Conservation (phyloP, 1,140 invertebrate species). For the Maconellicoccus hirsutus region DNA sequence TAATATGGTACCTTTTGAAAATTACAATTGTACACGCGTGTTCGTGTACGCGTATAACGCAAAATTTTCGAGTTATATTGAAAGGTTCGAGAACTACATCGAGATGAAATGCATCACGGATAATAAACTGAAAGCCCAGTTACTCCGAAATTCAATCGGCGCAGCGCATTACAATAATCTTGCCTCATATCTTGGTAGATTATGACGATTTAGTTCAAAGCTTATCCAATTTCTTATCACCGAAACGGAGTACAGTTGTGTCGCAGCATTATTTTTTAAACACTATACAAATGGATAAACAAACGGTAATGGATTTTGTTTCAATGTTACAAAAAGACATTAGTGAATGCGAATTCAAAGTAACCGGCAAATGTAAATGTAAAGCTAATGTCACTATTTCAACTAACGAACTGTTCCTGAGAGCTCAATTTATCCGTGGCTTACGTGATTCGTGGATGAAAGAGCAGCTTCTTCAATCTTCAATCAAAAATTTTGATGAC, state of each 20-base stretch:
- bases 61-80: not conserved
- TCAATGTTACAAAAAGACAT: slow-evolving; percentile 26
- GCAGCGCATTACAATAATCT: slow-evolving; percentile 1
- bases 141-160: slow-evolving; percentile 12
- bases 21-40: too few relatives aligned
- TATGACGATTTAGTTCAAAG: slow-evolving; percentile 25
- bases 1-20: not conserved
- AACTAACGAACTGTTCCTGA: slow-evolving; percentile 30
- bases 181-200: not conserved
- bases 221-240: slow-evolving; percentile 28
- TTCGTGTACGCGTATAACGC: slow-evolving; percentile 26
- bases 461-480: slow-evolving; percentile 29
- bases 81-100: slow-evolving; percentile 23
- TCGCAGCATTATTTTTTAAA: slow-evolving; percentile 31
- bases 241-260: slow-evolving; percentile 28
- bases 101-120: slow-evolving; percentile 11
- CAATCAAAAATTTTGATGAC: not conserved
- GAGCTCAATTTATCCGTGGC: slow-evolving; percentile 32
- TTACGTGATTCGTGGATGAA: slow-evolving; percentile 28
- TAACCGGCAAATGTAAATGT: not conserved
- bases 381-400: slow-evolving; percentile 26
- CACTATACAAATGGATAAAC: slow-evolving; percentile 29
- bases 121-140: not conserved
- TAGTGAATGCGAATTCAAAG: slow-evolving; percentile 27
- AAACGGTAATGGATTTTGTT: slow-evolving; percentile 30